These are phyloP conservation scores for Nymphalis io DNA, from an alignment of 1,140 invertebrate genomes.

Conservation along the genomic window DNA sequence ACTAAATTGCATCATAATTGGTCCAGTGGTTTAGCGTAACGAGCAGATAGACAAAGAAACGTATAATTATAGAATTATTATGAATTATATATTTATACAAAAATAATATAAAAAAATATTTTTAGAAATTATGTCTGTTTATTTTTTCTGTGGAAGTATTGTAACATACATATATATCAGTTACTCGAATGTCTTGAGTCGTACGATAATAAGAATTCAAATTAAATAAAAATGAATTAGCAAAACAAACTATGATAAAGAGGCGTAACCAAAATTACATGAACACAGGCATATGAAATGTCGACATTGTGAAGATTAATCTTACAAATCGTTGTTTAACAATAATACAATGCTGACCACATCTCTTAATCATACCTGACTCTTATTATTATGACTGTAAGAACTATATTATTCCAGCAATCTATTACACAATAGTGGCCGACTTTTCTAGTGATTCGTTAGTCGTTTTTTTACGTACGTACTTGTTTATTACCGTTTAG, in stretches of 20 bases:
- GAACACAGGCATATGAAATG: constrained; percentile 52
- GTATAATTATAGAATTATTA: no score
- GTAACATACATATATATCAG: no score
- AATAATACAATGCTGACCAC: constrained; percentile 9
- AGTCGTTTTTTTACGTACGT: constrained; percentile 48
- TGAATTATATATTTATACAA: no score
- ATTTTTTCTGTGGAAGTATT: no score
- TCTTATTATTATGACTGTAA: constrained; percentile 5
- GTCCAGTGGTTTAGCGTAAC: no score
- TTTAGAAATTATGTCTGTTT: no score
- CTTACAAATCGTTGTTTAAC: constrained; percentile 44
- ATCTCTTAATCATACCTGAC: not conserved
- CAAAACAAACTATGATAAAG: constrained; percentile 45
- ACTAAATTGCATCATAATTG: no score
- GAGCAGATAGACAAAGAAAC: no score
- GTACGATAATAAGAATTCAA: no score
- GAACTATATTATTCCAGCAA: not conserved
- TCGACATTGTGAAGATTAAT: constrained; percentile 64
- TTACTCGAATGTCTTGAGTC: no score
- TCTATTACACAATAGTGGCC: not conserved
- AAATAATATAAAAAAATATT: no score
- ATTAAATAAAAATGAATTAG: constrained; percentile 27
- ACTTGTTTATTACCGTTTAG: constrained; percentile 72
- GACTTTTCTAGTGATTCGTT: constrained; percentile 22
- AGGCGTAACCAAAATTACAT: constrained; percentile 58